Evolutionary conservation across 2,797 vertebrate genomes (phyloP), one percentile per base, ranked within the genome.

Genomic region (Hozukius guyotensis): DNA sequence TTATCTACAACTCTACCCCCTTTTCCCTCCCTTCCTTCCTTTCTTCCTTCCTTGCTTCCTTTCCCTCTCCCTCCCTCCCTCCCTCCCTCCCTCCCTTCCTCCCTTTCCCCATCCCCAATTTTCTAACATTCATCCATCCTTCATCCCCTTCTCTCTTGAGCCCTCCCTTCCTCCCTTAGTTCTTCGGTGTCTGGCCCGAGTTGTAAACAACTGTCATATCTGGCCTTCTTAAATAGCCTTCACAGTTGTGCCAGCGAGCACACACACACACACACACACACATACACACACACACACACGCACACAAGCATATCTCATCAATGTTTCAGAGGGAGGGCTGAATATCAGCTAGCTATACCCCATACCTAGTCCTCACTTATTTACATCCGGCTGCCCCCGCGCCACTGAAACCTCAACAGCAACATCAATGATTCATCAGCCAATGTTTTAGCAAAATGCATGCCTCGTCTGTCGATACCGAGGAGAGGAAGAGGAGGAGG

Each of bases 191-290:
- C 94, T 96, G 94, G 96, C 94, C 93, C 59, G 90, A 94, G 86
- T 94, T 96, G 96, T 97, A 97, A 97, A 96, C 97, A 97, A 96
- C 96, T 96, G 96, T 97, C 94, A 81, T 96, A 95, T 97, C 96
- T 96, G 95, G 93, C 95, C 96, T 95, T 97, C 96, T 96, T 97
- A 96, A 97, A 97, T 96, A 96, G 95, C 95, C 94, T 94, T 93
- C 93, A 94, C 49, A 83, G 83, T 81, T 84, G 70, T 34, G 25
- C 67, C 66, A 79, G 80, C 16, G 34, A 68, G 38, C 55, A 62
- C 91, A 89, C 61, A 65, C 73, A 61, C 68, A 55, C 63, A 75
- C 69, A 59, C 67, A 31, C 66, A 72, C 61, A 53, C 62, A 72
- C 59, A 69, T 67, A 49, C 53, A 61, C 91, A 89, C 64, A 64